Percentiles rank a stretch among this genome's conserved stretches.
Conservation (phyloP, 2,888 invertebrate genomes). For the Lycaena phlaeas region DNA sequence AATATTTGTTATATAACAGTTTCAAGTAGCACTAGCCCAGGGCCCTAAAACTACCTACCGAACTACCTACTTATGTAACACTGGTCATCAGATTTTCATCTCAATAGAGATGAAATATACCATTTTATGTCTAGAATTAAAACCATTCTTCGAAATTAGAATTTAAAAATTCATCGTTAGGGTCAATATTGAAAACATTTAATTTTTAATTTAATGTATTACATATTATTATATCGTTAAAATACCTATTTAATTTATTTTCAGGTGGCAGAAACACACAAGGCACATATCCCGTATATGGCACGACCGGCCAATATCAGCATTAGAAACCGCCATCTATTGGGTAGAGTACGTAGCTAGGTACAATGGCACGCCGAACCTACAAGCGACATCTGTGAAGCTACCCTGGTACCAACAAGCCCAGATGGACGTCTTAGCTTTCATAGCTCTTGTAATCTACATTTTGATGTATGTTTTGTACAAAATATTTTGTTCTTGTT, state of each 20-base stretch:
- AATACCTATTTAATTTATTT: constrained; percentile 19
- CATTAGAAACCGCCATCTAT: constrained; percentile 70
- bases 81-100: too few relatives aligned
- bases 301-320: constrained; percentile 66
- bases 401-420: constrained; percentile 50
- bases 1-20: too few relatives aligned
- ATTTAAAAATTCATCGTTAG: too few relatives aligned
- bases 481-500: constrained; percentile 44
- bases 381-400: constrained; percentile 42
- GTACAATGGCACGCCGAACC: constrained; percentile 53
- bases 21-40: too few relatives aligned
- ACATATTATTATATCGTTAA: background rate
- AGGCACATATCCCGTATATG: constrained; percentile 59
- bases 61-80: too few relatives aligned
- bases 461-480: constrained; percentile 40
- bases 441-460: constrained; percentile 43
- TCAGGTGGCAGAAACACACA: constrained; percentile 52
- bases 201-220: too few relatives aligned
- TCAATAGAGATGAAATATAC: too few relatives aligned
- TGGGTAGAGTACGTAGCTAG: constrained; percentile 73
- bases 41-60: too few relatives aligned
- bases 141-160: too few relatives aligned
- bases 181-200: too few relatives aligned
- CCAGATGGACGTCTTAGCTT: constrained; percentile 55
- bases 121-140: too few relatives aligned